phyloP scores from a whole-genome alignment of 2,797 vertebrate genomes.

The Xerus rutilus region DNA sequence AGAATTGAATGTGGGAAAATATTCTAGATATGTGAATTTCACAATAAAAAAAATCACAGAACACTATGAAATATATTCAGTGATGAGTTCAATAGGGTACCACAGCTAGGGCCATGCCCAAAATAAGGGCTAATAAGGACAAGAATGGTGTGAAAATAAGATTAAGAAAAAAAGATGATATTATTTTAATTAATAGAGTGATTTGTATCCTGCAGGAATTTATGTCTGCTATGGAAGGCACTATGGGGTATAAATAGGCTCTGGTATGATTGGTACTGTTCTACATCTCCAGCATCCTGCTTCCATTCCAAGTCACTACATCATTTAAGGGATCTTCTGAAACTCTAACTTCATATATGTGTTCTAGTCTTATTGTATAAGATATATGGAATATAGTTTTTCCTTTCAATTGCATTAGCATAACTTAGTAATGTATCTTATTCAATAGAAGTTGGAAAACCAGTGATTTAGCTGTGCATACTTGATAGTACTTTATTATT shows the following conservation, averaged over 20 bases:
- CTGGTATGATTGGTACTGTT: background rate
- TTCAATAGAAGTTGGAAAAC: background rate
- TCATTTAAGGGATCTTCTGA: background rate
- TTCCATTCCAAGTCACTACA: background rate
- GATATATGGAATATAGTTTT: background rate
- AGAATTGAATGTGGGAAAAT: background rate
- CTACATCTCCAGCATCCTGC: rapidly evolving
- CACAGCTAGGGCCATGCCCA: rapidly evolving
- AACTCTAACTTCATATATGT: background rate
- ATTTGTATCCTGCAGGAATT: background rate
- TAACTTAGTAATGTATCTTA: background rate
- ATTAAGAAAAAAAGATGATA: background rate
- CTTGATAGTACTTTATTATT: background rate
- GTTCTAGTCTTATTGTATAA: background rate
- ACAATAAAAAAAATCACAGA: background rate
- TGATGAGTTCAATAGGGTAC: background rate
- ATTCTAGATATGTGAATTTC: background rate
- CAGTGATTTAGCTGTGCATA: background rate
- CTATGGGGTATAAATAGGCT: rapidly evolving
- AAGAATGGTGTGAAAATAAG: background rate
- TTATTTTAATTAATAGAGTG: background rate
- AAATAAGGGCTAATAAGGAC: background rate
- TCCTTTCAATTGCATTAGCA: background rate
- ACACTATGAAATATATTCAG: background rate
- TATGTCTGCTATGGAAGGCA: background rate